phyloP scores from a whole-genome alignment of 1,140 invertebrate genomes.

The Phenacoccus solenopsis region DNA sequence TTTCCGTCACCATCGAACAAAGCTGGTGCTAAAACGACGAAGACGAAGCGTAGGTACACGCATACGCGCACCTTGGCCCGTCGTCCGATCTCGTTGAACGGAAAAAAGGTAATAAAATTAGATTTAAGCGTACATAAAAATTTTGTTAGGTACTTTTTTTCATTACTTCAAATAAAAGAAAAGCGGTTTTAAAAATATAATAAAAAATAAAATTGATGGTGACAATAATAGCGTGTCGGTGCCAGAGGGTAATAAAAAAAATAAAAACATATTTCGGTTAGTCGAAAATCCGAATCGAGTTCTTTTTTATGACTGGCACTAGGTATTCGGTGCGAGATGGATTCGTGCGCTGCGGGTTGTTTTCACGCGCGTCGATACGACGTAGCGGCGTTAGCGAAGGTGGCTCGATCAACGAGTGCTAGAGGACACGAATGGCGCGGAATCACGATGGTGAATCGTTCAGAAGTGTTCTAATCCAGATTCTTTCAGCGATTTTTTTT shows the following conservation, averaged over 20 bases:
- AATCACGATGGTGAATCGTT: too few species aligned
- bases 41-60: background rate
- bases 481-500: too few species aligned
- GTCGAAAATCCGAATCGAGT: slow-evolving; percentile 14
- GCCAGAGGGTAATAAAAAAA: slow-evolving; percentile 16
- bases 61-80: background rate
- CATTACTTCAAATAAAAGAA: slow-evolving; percentile 14
- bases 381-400: too few species aligned
- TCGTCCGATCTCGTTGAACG: background rate
- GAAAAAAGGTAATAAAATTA: slow-evolving; percentile 9
- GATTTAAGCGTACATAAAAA: slow-evolving; percentile 14
- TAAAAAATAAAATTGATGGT: slow-evolving; percentile 18
- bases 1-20: too few species aligned
- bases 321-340: too few species aligned
- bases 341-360: too few species aligned
- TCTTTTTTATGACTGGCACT: slow-evolving; percentile 3
- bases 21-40: background rate
- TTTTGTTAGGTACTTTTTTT: slow-evolving; percentile 8
- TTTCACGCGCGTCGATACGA: too few species aligned
- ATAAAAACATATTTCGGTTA: slow-evolving; percentile 16
- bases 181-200: slow-evolving; percentile 16
- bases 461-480: too few species aligned
- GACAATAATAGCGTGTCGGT: slow-evolving; percentile 17
- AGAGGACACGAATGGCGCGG: too few species aligned
- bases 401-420: too few species aligned